Base-by-base conservation (phyloP, 2,113 vertebrate genomes). In the Caloenas nicobarica region DNA sequence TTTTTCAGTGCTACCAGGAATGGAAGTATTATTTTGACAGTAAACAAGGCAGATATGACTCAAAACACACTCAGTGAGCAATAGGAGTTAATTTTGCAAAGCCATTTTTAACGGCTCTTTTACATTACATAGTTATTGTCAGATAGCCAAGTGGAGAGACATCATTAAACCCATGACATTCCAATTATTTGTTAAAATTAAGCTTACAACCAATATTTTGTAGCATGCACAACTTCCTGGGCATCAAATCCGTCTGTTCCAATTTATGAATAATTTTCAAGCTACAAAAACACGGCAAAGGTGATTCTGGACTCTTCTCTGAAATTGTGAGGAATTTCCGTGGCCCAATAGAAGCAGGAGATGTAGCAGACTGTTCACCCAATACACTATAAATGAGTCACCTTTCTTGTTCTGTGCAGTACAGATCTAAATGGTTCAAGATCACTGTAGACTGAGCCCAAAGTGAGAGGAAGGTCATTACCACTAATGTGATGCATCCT, bases 111-210 rank as follows among this genome's bases (percentile, higher is more conserved):
- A 97, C 16, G 13, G 91, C 70, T 94, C 86, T 94, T 92, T 89
- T 92, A 80, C 81, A 96, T 96, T 95, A 95, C 81, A 88, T 61
- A 93, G 92, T 96, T 91, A 89, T 84, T 96, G 93, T 94, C 95
- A 96, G 91, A 96, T 56, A 81, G 95, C 92, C 95, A 96, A 96
- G 92, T 89, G 92, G 91, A 93, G 91, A 96, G 91, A 94, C 73
- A 96, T 93, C 92, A 94, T 96, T 96, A 97, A 94, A 96, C 66
- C 88, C 95, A 91, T 92, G 96, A 96, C 96, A 96, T 95, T 95
- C 92, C 95, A 96, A 93, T 96, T 96, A 96, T 96, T 96, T 94
- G 70, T 96, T 94, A 93, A 96, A 97, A 96, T 95, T 95, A 94
- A 94, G 94, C 88, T 88, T 82, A 92, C 81, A 94, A 90, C 82